Evolutionary conservation across 2,797 vertebrate genomes (phyloP), one percentile per base, ranked within the genome.

Genomic region (Dendrocincla tyrannina): DNA sequence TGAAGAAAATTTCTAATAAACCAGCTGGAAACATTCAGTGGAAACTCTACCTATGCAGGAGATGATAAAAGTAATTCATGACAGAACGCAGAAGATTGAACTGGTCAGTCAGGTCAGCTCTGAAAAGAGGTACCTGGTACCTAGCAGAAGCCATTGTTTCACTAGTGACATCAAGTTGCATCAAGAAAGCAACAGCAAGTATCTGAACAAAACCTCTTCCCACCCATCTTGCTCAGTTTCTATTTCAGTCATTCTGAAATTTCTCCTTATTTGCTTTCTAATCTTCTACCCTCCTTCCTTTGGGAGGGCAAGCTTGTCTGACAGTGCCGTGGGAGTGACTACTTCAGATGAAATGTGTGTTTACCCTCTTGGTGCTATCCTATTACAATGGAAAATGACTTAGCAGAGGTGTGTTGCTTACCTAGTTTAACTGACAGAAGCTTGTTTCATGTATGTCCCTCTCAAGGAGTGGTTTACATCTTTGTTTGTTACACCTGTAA

Each of bases 311-410:
- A 15, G 9, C 41, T 91, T 89, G 49, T 93, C 75, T 93, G 94
- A 88, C 35, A 53, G 68, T 64, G 68, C 82, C 88, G 60, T 64
- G 64, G 60, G 64, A 78, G 41, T 6, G 0, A 52, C 85, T 85
- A 17, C 74, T 91, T 85, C 62, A 92, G 75, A 76, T 92, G 35
- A 73, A 79, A 62, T 32, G 60, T 6, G 0, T 88, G 58, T 95
- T 93, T 91, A 70, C 85, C 44, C 49, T 94, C 52, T 87, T 91
- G 94, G 91, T 93, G 93, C 94, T 96, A 92, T 92, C 59, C 89
- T 66, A 13, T 87, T 91, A 52, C 22, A 44, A 16, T 37, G 56
- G 82, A 77, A 91, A 89, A 92, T 79, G 10, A 75, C 55, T 76
- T 92, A 76, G 53, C 30, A 32, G 81, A 84, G 67, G 18, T 35